Conservation (phyloP, 2,797 vertebrate genomes). For the Sebastolobus alascanus region DNA sequence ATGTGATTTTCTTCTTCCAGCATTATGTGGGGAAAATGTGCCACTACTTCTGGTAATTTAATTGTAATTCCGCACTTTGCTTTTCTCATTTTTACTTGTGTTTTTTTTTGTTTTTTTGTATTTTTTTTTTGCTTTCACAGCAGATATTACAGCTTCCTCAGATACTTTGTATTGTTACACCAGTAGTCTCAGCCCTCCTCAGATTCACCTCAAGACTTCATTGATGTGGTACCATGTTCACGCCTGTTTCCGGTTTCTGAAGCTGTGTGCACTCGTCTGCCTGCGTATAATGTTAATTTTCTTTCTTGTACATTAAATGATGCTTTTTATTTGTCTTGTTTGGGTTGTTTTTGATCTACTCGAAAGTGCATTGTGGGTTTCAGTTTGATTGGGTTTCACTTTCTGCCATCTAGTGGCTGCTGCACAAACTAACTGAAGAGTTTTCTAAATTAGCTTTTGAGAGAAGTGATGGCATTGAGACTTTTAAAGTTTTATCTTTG, state of each 20-base stretch:
- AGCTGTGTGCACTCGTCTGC: constrained; percentile 56
- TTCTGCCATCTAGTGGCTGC: constrained; percentile 24
- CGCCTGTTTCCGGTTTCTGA: constrained; percentile 47
- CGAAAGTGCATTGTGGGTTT: background rate
- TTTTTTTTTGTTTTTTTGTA: background rate
- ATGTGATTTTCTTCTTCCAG: constrained; percentile 61
- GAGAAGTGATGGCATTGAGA: constrained; percentile 12
- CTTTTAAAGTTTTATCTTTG: constrained; percentile 28
- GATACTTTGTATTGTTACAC: constrained; percentile 38
- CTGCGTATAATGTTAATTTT: constrained; percentile 49
- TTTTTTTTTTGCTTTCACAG: constrained; percentile 22
- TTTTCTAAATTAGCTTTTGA: constrained; percentile 14
- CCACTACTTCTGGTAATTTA: constrained; percentile 73
- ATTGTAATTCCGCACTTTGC: constrained; percentile 72
- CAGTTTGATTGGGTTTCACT: background rate
- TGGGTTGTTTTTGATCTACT: constrained; percentile 12
- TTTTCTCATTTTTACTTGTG: constrained; percentile 40
- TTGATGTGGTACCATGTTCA: constrained; percentile 61
- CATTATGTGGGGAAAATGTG: constrained; percentile 57
- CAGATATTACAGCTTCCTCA: constrained; percentile 46
- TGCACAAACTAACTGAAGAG: background rate
- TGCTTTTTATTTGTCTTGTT: constrained; percentile 63
- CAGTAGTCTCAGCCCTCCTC: constrained; percentile 32
- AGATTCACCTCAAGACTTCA: constrained; percentile 46
- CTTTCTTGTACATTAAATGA: constrained; percentile 70